Evolutionary conservation across 2,797 vertebrate genomes (phyloP), one percentile per base, ranked within the genome.

Genomic region (Rhinoraja longicauda): DNA sequence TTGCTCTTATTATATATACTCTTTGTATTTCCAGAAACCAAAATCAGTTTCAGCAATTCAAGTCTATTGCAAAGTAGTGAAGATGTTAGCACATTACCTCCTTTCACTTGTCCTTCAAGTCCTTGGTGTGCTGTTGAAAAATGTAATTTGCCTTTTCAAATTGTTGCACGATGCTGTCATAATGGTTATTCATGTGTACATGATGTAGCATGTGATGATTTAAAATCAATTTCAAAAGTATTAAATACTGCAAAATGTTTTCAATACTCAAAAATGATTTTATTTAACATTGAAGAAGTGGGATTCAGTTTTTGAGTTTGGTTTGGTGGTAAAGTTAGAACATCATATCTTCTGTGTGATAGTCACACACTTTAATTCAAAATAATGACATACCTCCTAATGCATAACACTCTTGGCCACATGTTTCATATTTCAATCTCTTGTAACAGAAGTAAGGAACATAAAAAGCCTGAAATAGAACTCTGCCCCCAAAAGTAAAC

Each of bases 141-240:
- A 45, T 10, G 53, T 24, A 36, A 72, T 73, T 73, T 53, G 90
- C 39, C 90, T 92, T 92, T 92, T 92, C 57, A 73, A 88, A 92
- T 70, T n/a, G 26, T 75, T 53, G 24, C 39, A 17, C 57, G 90
- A 75, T 6, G 70, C 36, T 92, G 90, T 92, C 90, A 92, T 26
- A 92, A 92, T 92, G 24, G 90, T 92, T 92, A 92, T 53, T 92
- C 36, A 29, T 53, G 26, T 29, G 39, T n/a, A 29, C 6, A 26
- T 91, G 90, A 92, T 92, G 90, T 75, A 75, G 39, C 45, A 75
- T 67, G 64, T 88, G 84, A 64, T 88, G 88, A 91, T 45, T 73
- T 73, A 39, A 67, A 21, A 90, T 72, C 62, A 90, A 90, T 90
- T 72, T 72, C n/a, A 72, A 53, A 19, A 36, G 21, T 73, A 91